phyloP scores from a whole-genome alignment of 2,797 vertebrate species.

The Alauda arvensis region DNA sequence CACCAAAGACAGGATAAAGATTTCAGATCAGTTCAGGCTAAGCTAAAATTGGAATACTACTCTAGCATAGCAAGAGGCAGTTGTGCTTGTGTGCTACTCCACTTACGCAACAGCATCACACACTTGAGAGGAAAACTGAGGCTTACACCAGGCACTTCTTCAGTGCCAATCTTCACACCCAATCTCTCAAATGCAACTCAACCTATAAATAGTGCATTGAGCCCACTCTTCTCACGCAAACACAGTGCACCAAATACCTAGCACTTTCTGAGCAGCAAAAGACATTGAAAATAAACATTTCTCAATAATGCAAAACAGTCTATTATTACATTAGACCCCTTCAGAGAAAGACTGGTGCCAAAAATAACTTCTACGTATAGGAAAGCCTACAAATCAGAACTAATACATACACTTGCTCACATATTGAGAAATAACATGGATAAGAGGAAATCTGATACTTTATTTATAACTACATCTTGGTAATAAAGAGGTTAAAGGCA shows the following conservation, averaged over 20 bases:
- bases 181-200: neutral
- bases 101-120: neutral
- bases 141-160: neutral
- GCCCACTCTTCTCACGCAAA: neutral
- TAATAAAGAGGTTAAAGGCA: conserved; percentile 41
- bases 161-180: neutral
- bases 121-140: neutral
- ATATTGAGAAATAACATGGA: neutral
- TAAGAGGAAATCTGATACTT: conserved; percentile 8
- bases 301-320: neutral
- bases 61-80: neutral
- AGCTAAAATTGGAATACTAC: neutral
- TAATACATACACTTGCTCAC: neutral
- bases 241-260: neutral
- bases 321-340: conserved; percentile 9
- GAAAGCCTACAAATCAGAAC: conserved; percentile 36
- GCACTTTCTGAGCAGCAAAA: neutral
- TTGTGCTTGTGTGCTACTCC: neutral
- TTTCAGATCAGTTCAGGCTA: neutral
- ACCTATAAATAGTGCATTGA: neutral
- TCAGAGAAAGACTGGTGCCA: neutral
- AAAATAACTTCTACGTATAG: neutral
- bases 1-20: neutral
- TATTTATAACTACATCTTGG: conserved; percentile 14
- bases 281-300: conserved; percentile 15